Evolutionary conservation across 2,797 vertebrate species (phyloP), one percentile per base, ranked within the genome.

Genomic region (Takifugu rubripes): DNA sequence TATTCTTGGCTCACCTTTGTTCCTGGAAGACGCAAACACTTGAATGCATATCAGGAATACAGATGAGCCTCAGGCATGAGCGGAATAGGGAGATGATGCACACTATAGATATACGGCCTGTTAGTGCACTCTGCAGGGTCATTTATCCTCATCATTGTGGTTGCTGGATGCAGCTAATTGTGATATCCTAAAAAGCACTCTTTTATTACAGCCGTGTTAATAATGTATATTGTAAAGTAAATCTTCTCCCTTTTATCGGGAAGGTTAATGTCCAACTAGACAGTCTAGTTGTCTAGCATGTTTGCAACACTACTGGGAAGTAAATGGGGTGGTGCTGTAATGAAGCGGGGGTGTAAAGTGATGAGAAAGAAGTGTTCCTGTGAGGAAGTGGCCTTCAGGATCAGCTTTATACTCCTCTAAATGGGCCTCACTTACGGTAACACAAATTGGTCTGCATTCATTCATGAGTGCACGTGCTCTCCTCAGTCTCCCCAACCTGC

Each of bases 1-100:
- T 61, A 74, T 73, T 81, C 56, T 81, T 66, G 52, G 25, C 29
- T 71, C 51, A 54, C 59, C 54, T 73, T 75, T 77, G 56, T 74
- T 78, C 26, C 31, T 36, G 33, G 48, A 50, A 63, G 43, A 74
- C 49, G 36, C 49, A 70, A 61, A 70, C 21, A 55, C 48, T 59
- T 27, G 1, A 56, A n/a, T 57, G 63, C 48, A 56, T 44, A 54
- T 53, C 43, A 71, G 75, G 52, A 80, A 83, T 77, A 78, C 54
- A 67, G 63, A 74, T 36, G 29, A 26, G 15, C 15, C 14, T 17
- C 48, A 63, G 40, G 67, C 40, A 54, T 48, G 49, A 24, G 25
- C 6, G 15, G 36, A 31, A 58, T 27, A 31, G 12, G 5, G 27
- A 29, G 45, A 57, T 24, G 25, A 14, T 44, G 25, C 49, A 47